Evolutionary conservation across 2,888 invertebrate genomes (phyloP).

Genomic region (Apantesis nais): DNA sequence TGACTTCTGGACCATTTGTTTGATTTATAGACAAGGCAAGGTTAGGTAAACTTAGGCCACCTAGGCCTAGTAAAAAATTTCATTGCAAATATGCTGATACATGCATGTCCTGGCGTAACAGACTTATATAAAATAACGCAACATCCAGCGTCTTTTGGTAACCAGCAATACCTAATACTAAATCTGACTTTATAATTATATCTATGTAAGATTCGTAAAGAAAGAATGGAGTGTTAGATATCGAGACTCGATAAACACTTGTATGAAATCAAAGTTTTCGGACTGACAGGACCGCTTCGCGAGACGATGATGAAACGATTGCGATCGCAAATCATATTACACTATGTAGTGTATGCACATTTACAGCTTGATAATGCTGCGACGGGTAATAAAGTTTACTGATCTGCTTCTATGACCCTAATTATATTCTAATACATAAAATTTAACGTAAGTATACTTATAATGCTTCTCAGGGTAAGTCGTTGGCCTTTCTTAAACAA

Average conservation of each 20-base stretch:
- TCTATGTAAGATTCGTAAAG: constrained; percentile 44
- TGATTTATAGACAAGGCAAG: neutral
- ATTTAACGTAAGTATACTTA: constrained; percentile 3
- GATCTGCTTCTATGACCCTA: constrained; percentile 42
- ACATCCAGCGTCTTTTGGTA: constrained; percentile 32
- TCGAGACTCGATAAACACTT: constrained; percentile 16
- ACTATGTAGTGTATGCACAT: constrained; percentile 42
- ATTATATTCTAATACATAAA: constrained; percentile 35
- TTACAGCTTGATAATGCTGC: constrained; percentile 47
- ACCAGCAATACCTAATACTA: constrained; percentile 45
- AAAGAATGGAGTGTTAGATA: constrained; percentile 1
- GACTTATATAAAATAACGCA: constrained; percentile 54
- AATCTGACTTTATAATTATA: constrained; percentile 54
- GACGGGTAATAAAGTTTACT: constrained; percentile 21
- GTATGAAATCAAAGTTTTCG: constrained; percentile 17
- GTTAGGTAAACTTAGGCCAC: neutral
- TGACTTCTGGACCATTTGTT: too few relatives aligned
- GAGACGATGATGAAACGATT: constrained; percentile 54
- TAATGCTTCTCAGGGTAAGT: constrained; percentile 35
- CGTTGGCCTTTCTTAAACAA: constrained; percentile 50
- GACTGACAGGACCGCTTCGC: too few relatives aligned
- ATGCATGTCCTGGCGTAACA: constrained; percentile 36
- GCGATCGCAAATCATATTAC: constrained; percentile 55
- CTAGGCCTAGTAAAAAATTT: neutral
- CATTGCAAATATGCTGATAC: constrained; percentile 37